A percentile compares a stretch with the other conserved stretches of the same genome.
Evolutionary conservation across 2,113 vertebrate genomes (phyloP).

Genomic region (Thymallus thymallus): DNA sequence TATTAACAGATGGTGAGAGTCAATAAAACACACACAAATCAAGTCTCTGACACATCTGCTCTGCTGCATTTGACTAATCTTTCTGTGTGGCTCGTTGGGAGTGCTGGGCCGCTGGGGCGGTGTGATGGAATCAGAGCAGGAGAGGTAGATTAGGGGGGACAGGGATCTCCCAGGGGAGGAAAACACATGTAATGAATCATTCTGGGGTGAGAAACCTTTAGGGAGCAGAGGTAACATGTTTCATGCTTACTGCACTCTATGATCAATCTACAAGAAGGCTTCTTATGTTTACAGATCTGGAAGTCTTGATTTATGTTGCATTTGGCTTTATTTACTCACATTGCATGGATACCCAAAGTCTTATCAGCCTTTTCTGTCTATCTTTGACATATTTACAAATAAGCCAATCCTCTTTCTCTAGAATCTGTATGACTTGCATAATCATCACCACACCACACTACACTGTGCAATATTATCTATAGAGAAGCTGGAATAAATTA

Average conservation of each 20-base stretch:
- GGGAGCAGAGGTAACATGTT: conserved; percentile 29
- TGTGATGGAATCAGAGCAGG: conserved; percentile 66
- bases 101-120: conserved; percentile 2
- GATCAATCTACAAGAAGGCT: neutral
- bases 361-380: too few species aligned
- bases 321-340: too few species aligned
- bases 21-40: conserved; percentile 81
- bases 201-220: conserved; percentile 45
- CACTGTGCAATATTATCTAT: neutral
- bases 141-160: conserved; percentile 60
- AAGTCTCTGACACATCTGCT: conserved; percentile 74
- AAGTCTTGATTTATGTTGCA: neutral
- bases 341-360: too few species aligned
- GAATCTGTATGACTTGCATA: neutral
- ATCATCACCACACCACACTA: neutral
- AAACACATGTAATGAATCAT: conserved; percentile 51
- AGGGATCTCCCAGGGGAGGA: conserved; percentile 45
- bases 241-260: neutral
- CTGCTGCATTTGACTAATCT: conserved; percentile 64
- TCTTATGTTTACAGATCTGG: neutral
- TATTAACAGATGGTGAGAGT: conserved; percentile 82
- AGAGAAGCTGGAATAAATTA: neutral
- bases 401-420: too few species aligned
- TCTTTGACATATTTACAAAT: too few species aligned
- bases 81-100: conserved; percentile 60